These are phyloP conservation scores for Cyprinodon diabolis DNA, from an alignment of 2,797 vertebrate genomes.

Conservation along the genomic window DNA sequence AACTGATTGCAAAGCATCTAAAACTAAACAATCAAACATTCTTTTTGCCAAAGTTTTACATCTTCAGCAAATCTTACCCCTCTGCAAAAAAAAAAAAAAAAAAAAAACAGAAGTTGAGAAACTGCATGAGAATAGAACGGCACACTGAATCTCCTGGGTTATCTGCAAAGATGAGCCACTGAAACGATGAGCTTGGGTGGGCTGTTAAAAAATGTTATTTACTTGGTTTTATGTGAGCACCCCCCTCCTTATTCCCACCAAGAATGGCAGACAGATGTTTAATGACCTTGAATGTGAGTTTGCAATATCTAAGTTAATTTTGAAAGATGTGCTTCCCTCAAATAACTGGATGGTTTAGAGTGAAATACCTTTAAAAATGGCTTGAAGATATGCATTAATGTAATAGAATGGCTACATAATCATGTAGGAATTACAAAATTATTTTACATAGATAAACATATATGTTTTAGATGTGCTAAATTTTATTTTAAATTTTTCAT, in stretches of 20 bases:
- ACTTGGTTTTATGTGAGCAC: conserved; percentile 24
- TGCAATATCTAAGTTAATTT: conserved; percentile 2
- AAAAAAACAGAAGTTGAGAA: conserved; percentile 9
- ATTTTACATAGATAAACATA: not conserved
- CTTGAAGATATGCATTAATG: no score
- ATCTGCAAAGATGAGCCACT: conserved; percentile 14
- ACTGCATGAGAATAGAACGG: conserved; percentile 19
- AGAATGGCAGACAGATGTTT: conserved; percentile 44
- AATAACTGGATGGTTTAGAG: not conserved
- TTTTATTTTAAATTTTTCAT: not conserved
- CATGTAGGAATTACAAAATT: not conserved
- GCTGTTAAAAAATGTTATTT: conserved; percentile 58
- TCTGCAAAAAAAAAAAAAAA: not conserved
- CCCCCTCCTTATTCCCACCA: conserved; percentile 24
- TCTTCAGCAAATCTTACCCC: not conserved
- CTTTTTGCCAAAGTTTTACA: conserved; percentile 9
- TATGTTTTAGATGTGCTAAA: not conserved
- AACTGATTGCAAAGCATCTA: conserved; percentile 34
- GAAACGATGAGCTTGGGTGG: conserved; percentile 28
- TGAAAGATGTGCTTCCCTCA: not conserved
- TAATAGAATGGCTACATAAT: not conserved
- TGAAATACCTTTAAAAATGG: not conserved
- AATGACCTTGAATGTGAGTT: conserved; percentile 32
- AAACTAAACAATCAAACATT: conserved; percentile 22
- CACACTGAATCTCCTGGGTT: conserved; percentile 19